A percentile compares a stretch with the other conserved stretches of the same genome.
phyloP scores from a whole-genome alignment of 2,113 vertebrate species.

The Cebidichthys violaceus region DNA sequence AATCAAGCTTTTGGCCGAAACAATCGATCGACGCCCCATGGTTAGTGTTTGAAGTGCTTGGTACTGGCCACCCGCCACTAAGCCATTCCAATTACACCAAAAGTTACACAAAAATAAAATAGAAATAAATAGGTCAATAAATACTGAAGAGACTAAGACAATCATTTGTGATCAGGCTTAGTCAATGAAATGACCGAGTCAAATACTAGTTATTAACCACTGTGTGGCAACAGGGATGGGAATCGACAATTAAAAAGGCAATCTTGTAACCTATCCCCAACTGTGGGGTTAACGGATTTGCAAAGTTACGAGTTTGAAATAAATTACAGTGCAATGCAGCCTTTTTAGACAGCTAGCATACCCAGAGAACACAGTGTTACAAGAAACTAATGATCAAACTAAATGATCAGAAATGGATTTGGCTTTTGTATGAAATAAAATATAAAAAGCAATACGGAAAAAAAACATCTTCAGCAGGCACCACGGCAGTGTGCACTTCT shows the following conservation, averaged over 20 bases:
- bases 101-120: slow-evolving; percentile 16
- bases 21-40: not conserved
- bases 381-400: not conserved
- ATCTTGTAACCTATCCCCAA: not conserved
- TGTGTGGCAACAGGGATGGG: slow-evolving; percentile 26
- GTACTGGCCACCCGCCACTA: slow-evolving; percentile 11
- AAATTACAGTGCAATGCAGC: slow-evolving; percentile 16
- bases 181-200: slow-evolving; percentile 13
- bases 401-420: slow-evolving; percentile 1
- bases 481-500: slow-evolving; percentile 27
- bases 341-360: slow-evolving; percentile 5
- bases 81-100: slow-evolving; percentile 1
- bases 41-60: slow-evolving; percentile 28
- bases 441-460: not conserved
- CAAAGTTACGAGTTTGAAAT: slow-evolving; percentile 17
- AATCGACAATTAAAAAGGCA: not conserved
- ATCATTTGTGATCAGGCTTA: slow-evolving; percentile 21
- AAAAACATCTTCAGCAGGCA: slow-evolving; percentile 25
- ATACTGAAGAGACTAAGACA: slow-evolving; percentile 46
- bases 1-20: slow-evolving; percentile 2
- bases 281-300: not conserved
- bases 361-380: not conserved
- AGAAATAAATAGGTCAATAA: slow-evolving; percentile 75
- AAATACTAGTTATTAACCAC: slow-evolving; percentile 2
- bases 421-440: slow-evolving; percentile 15